Base-by-base conservation (phyloP, 2,797 vertebrate species). In the Coranthus polyacanthus region DNA sequence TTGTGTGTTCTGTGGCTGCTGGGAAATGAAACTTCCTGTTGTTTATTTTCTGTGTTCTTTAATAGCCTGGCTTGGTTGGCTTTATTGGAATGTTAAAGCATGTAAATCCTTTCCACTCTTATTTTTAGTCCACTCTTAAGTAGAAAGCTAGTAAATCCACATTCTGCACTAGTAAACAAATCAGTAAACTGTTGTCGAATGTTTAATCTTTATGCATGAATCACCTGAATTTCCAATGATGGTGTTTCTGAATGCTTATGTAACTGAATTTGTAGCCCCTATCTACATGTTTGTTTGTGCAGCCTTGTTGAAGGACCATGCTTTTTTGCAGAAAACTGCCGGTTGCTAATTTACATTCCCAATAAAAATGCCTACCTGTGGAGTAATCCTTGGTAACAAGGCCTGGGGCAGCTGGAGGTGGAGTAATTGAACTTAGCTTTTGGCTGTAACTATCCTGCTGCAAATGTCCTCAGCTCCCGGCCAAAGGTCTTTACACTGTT, bases 401-500 rank as follows among this genome's bases (percentile, higher is more conserved):
- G 43, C 72, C 60, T 24, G 2, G 6, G 36, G 52, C 44, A 74
- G 45, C 41, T 46, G 68, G 47, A 65, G 69, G 65, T 58, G 63
- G 58, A 55, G 78, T 72, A 64, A 84, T 67, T 84, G 47, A 79
- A 78, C 62, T 70, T 39, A 49, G 12, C 51, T 45, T 54, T 9
- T 22, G 56, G 56, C 46, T 77, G 65, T 53, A 81, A 73, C 71
- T 64, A 50, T 77, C 63, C 72, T 75, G 65, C 65, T 2, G 26
- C 46, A 64, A 67, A 49, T n/a, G 18, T 61, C 46, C 39, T 66
- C 70, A 50, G 51, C 59, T 75, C 39, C 11, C 2, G 84, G 78
- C 61, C 90, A 92, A 91, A 93, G 92, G 88, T 89, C 87, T 74
- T 77, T 41, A 58, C 36, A n/a, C 72, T 88, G 82, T 91, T 89